These are phyloP conservation scores for Kryptopterus vitreolus DNA, from an alignment of 2,797 vertebrate genomes.

Conservation along the genomic window DNA sequence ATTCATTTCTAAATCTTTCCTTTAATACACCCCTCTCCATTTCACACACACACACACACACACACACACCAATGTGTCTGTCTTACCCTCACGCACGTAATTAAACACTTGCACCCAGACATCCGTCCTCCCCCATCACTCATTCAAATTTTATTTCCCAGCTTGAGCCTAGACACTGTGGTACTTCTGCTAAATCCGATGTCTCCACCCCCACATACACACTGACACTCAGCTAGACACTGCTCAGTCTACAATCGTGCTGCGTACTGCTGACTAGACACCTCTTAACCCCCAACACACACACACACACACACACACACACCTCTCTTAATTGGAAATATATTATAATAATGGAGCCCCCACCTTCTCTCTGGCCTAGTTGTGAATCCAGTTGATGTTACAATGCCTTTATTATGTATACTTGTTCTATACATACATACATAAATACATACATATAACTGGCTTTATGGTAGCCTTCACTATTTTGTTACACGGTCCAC, in stretches of 20 bases:
- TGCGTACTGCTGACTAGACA: slow-evolving; percentile 14
- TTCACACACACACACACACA: neutral
- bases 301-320: slow-evolving; percentile 3
- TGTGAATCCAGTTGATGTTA: neutral
- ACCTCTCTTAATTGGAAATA: slow-evolving; percentile 27
- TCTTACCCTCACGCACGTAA: slow-evolving; percentile 7
- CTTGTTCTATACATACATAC: neutral
- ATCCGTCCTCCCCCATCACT: slow-evolving; percentile 10
- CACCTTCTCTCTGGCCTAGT: slow-evolving; percentile 15
- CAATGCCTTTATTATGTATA: neutral
- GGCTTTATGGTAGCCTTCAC: neutral
- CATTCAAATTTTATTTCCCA: slow-evolving; percentile 25
- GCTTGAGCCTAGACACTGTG: slow-evolving; percentile 27
- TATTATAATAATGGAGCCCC: slow-evolving; percentile 12
- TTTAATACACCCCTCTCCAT: neutral
- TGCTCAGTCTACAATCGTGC: neutral
- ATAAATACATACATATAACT: neutral
- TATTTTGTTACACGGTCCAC: slow-evolving; percentile 9
- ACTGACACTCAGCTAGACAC: neutral
- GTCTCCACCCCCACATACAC: neutral
- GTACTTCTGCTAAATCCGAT: slow-evolving; percentile 21
- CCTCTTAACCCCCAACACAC: neutral
- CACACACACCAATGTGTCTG: slow-evolving; percentile 2
- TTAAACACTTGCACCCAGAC: slow-evolving; percentile 34
- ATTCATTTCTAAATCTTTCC: neutral